Percentiles rank a stretch among this genome's conserved stretches.
phyloP scores from a whole-genome alignment of 2,888 invertebrate species.

The Megamerina dolium region DNA sequence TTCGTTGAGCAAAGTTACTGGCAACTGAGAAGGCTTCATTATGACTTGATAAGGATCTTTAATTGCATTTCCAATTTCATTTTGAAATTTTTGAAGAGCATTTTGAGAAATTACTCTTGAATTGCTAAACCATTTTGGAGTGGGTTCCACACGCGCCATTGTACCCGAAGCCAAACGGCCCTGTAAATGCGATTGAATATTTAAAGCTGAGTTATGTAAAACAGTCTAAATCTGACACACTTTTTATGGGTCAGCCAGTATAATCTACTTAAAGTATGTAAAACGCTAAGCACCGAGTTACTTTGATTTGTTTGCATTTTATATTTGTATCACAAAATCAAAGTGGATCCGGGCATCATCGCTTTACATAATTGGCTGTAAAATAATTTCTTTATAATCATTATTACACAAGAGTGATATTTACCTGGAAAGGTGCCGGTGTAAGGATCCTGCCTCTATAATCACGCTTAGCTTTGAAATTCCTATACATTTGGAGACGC shows the following conservation, averaged over 20 bases:
- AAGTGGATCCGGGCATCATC: no score
- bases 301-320: no score
- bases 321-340: no score
- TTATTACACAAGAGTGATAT: no score
- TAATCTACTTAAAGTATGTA: no score
- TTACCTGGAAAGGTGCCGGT: conserved; percentile 87
- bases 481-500: conserved; percentile 95
- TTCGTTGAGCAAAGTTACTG: conserved; percentile 90
- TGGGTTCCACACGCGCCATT: conserved; percentile 92
- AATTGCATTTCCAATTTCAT: conserved; percentile 88
- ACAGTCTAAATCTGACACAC: no score
- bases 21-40: conserved; percentile 92
- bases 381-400: no score
- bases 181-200: conserved; percentile 34
- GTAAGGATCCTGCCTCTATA: conserved; percentile 82
- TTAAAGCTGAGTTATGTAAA: no score
- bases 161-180: conserved; percentile 82
- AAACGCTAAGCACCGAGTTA: no score
- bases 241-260: no score
- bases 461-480: conserved; percentile 92
- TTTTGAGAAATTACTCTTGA: conserved; percentile 93
- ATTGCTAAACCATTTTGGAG: conserved; percentile 98
- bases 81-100: conserved; percentile 83
- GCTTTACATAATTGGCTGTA: no score
- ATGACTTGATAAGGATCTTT: conserved; percentile 97